These are phyloP conservation scores for Oreortyx pictus DNA, from an alignment of 2,797 vertebrate genomes.

Conservation along the genomic window DNA sequence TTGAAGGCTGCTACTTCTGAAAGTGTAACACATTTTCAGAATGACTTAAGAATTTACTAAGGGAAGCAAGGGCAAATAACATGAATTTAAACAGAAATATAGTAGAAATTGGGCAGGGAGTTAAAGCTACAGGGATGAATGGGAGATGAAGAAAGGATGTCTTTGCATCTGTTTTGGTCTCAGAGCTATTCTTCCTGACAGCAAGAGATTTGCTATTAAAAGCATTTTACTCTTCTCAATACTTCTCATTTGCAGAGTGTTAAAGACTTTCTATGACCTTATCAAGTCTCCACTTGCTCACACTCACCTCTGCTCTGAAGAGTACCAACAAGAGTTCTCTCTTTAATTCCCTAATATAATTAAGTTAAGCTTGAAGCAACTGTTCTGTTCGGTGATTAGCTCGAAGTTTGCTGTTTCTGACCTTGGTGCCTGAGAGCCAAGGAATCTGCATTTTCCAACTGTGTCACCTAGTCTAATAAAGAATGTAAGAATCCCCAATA, in stretches of 20 bases:
- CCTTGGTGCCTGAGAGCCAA: not conserved
- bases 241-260: constrained; percentile 13
- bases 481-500: not conserved
- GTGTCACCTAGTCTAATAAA: not conserved
- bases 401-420: constrained; percentile 30
- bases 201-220: constrained; percentile 37
- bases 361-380: constrained; percentile 48
- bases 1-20: too few relatives aligned
- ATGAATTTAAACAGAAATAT: not conserved
- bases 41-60: not conserved
- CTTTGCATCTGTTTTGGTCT: constrained; percentile 10
- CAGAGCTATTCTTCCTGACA: constrained; percentile 4
- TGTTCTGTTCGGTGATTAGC: constrained; percentile 28
- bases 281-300: not conserved
- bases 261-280: constrained; percentile 39
- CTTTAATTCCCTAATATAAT: constrained; percentile 56
- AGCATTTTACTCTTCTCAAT: constrained; percentile 1
- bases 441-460: not conserved
- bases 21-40: not conserved
- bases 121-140: not conserved
- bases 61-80: not conserved
- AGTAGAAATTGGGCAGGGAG: not conserved
- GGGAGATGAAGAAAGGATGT: not conserved
- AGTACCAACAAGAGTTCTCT: constrained; percentile 7
- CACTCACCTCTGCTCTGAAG: not conserved